Conservation (phyloP, 2,888 invertebrate species). For the Polylopha cassiicola region DNA sequence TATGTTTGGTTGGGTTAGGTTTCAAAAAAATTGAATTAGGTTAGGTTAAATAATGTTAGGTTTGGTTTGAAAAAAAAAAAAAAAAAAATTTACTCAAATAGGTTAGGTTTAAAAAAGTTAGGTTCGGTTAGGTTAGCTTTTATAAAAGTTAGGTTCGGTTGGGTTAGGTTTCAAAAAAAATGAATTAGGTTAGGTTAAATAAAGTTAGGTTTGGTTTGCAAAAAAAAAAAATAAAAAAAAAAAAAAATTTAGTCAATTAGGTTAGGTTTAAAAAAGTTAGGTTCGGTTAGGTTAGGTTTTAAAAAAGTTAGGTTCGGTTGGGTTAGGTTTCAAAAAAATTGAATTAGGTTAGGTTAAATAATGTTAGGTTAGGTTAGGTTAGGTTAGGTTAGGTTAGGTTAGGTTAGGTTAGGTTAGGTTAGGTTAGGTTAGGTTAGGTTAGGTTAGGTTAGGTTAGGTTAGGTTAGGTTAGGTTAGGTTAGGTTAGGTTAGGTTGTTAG, state of each 20-base stretch:
- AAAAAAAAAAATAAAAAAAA: too few species aligned
- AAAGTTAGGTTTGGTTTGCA: slow-evolving; percentile 19
- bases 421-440: slow-evolving; percentile 24
- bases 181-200: slow-evolving; percentile 20
- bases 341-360: slow-evolving; percentile 13
- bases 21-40: slow-evolving; percentile 29
- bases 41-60: slow-evolving; percentile 26
- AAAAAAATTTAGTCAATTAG: too few species aligned
- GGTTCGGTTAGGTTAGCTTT: slow-evolving; percentile 24
- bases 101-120: slow-evolving; percentile 24
- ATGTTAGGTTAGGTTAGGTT: slow-evolving; percentile 22
- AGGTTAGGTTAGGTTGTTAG: slow-evolving; percentile 24
- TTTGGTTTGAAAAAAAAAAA: too few species aligned
- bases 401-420: slow-evolving; percentile 23
- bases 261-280: slow-evolving; percentile 12
- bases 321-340: slow-evolving; percentile 8
- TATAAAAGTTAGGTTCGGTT: slow-evolving; percentile 18
- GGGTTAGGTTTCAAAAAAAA: not conserved
- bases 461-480: slow-evolving; percentile 26
- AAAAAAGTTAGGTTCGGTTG: slow-evolving; percentile 16
- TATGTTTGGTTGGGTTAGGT: slow-evolving; percentile 29
- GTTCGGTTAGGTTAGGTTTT: slow-evolving; percentile 21
- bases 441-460: slow-evolving; percentile 21
- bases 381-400: slow-evolving; percentile 25
- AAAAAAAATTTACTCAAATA: too few species aligned